Conservation (phyloP, 2,113 vertebrate genomes). For the Xiphias gladius region DNA sequence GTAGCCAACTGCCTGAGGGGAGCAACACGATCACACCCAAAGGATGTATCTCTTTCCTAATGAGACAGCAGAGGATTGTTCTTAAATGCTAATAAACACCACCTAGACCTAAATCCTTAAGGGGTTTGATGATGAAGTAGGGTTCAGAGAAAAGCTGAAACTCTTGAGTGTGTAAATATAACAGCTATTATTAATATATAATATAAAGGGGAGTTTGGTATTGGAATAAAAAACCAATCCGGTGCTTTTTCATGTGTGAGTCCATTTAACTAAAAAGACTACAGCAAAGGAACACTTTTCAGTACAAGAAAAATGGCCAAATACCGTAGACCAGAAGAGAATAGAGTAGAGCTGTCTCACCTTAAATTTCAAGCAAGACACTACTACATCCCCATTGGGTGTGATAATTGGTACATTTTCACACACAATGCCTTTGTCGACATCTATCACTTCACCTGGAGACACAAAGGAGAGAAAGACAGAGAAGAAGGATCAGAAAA, state of each 20-base stretch:
- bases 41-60: conserved; percentile 22
- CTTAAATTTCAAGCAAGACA: conserved; percentile 95
- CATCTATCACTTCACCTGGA: conserved; percentile 94
- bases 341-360: conserved; percentile 77
- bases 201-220: not conserved
- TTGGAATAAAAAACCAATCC: not conserved
- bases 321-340: not conserved
- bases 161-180: not conserved
- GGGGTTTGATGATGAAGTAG: not conserved
- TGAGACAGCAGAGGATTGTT: conserved; percentile 36
- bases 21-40: not conserved
- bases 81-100: conserved; percentile 19
- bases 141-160: not conserved
- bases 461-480: conserved; percentile 36
- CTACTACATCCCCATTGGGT: conserved; percentile 96
- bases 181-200: not conserved
- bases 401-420: conserved; percentile 98
- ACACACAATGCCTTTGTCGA: conserved; percentile 97
- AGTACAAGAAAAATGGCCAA: not conserved
- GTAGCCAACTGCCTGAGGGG: not conserved
- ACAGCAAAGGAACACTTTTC: not conserved
- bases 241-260: not conserved
- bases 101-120: not conserved
- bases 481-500: not conserved
- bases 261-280: not conserved